Evolutionary conservation across 1,140 invertebrate species (phyloP).

Genomic region (Aethina tumida): DNA sequence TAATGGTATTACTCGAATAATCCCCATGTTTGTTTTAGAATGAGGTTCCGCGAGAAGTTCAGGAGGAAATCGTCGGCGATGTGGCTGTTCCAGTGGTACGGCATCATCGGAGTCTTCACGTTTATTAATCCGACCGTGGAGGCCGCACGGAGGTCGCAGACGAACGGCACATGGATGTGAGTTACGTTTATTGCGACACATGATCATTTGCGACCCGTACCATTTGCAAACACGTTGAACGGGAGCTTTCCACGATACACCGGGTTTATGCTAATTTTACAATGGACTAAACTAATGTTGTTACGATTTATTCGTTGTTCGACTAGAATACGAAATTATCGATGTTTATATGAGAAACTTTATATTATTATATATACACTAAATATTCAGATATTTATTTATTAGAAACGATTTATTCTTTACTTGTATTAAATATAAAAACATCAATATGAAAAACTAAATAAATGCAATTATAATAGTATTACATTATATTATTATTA

Average conservation of each 20-base stretch:
- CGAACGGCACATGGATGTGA: slow-evolving; percentile 28
- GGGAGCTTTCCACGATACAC: slow-evolving; percentile 1
- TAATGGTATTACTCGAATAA: too few relatives aligned
- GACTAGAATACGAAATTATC: slow-evolving; percentile 1
- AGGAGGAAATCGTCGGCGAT: slow-evolving; percentile 19
- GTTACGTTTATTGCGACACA: slow-evolving; percentile 9
- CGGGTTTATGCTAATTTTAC: not conserved
- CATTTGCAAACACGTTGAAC: not conserved
- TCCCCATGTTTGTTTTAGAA: too few relatives aligned
- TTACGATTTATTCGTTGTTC: slow-evolving; percentile 3
- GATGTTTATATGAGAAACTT: not conserved
- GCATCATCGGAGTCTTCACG: slow-evolving; percentile 20
- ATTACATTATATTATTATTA: too few relatives aligned
- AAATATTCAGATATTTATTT: too few relatives aligned
- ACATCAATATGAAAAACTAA: too few relatives aligned
- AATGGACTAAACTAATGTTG: not conserved
- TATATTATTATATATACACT: too few relatives aligned
- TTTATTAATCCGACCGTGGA: slow-evolving; percentile 18
- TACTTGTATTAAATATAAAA: too few relatives aligned
- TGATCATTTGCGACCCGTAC: not conserved
- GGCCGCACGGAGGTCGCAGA: slow-evolving; percentile 19
- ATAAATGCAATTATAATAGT: too few relatives aligned
- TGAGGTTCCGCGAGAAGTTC: too few relatives aligned
- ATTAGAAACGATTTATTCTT: too few relatives aligned
- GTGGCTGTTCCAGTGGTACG: slow-evolving; percentile 13